Percentiles rank a stretch among this genome's conserved stretches.
Evolutionary conservation across 2,113 vertebrate species (phyloP).

Genomic region (Bubo blakistoni): DNA sequence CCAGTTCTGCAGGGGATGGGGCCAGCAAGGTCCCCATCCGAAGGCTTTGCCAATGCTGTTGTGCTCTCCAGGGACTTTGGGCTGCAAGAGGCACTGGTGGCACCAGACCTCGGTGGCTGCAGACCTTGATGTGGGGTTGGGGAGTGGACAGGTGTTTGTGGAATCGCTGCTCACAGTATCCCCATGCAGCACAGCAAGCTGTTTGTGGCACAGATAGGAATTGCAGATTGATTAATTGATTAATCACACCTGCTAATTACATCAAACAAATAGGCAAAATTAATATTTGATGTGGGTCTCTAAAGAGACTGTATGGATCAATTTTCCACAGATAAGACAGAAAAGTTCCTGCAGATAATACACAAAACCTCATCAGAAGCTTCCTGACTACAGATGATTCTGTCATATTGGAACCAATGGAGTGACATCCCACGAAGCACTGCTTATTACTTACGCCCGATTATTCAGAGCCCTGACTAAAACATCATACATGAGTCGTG

Average conservation of each 20-base stretch:
- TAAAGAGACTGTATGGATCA: constrained; percentile 37
- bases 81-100: neutral
- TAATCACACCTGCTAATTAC: constrained; percentile 63
- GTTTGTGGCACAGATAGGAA: neutral
- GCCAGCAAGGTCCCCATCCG: neutral
- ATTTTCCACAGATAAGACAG: constrained; percentile 60
- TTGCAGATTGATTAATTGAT: constrained; percentile 57
- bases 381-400: neutral
- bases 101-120: neutral
- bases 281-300: constrained; percentile 52
- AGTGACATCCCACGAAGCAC: neutral
- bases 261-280: constrained; percentile 40
- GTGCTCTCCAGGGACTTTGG: neutral
- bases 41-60: rapidly evolving
- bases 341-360: constrained; percentile 2
- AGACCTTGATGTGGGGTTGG: rapidly evolving
- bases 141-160: neutral
- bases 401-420: neutral
- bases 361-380: neutral
- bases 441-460: rapidly evolving
- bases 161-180: neutral
- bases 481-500: neutral
- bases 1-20: too few relatives aligned
- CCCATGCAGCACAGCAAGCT: neutral
- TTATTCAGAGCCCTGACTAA: neutral